Base-by-base conservation (phyloP, 2,888 invertebrate genomes). In the Clistopyga incitator region DNA sequence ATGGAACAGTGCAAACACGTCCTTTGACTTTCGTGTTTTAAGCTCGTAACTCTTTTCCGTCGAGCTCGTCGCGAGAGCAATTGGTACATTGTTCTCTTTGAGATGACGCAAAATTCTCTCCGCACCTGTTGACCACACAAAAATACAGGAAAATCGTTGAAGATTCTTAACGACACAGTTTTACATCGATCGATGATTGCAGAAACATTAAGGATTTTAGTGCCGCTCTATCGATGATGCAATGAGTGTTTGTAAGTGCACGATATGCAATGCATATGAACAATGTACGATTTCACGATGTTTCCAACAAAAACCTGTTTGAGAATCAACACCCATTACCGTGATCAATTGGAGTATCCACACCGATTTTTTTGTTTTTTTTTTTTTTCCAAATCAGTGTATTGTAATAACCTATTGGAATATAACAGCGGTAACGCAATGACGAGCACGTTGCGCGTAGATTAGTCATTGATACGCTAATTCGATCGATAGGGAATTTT, bases 1-100 rank as follows among this genome's bases (percentile, higher is more conserved):
- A 86, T 94, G 90, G 88, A 95, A 95, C 79, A 94, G 86, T 8
- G 92, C 89, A 85, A 95, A 95, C 10, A 95, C 80, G n/a, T 94
- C 93, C 70, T 91, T 91, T 84, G 94, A 94, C 70, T 94, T 92
- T 68, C 92, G 92, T 0, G 95, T 94, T 89, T 95, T 95, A 23
- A 95, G 87, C 8, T 94, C 94, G 90, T 94, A 95, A 65, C 95
- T 94, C 25, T 94, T 93, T 72, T 93, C 91, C 61, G 95, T 94
- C 8, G 96, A 95, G 56, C 96, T 96, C 0, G 96, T 96, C 3
- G 96, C 96, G 70, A 97, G 93, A 3, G 96, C 96, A 64, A 96
- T 95, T 1, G 96, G 96, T 86, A 97, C 92, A 18, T 94, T 94
- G 84, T 95, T 93, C 23, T 94, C 93, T 87, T 95, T 93, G 8